Evolutionary conservation across 1,140 invertebrate species (phyloP), one percentile per base, ranked within the genome.

Genomic region (Euwallacea similis): DNA sequence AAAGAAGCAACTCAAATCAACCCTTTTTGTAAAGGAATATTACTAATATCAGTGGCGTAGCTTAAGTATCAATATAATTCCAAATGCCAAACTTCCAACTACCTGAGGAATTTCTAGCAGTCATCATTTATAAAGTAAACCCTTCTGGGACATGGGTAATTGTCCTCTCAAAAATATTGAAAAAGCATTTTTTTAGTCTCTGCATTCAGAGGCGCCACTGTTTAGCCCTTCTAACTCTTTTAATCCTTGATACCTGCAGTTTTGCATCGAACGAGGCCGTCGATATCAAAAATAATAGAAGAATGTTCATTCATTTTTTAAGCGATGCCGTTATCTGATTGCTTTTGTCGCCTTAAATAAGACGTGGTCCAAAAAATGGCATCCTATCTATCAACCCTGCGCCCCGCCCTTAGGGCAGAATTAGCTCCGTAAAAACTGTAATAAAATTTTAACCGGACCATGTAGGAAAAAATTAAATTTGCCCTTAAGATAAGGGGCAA

Each of bases 401-500:
- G 13, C 7, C 56, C 56, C 56, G 10, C 42, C 61, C 61, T 46
- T 46, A 47, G 61, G 61, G 61, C 42, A 47, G 13, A 63, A 63
- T 63, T 63, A 63, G 42, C 13, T 54, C 63, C 47, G 42, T 54
- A 54, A 65, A 65, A 65, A 55, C 63, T 65, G 63, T 65, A 65
- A 65, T 54, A 65, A 65, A 11, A 50, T 47, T 63, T 47, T 15
- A 47, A n/a, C 15, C 7, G 47, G 10, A 50, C 46, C 46, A 10
- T 13, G n/a, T 54, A 54, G 10, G 53, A 41, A 46, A 54, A 65
- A 65, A 65, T 65, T 53, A 46, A 59, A 13, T 43, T 44, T 21
- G 65, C 65, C 65, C 65, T 58, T 21, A 42, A 66, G 65, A 58
- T 58, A 66, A 56, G 41, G 8, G 15, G 13, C 6, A 53, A 10